These are phyloP conservation scores for Euclidia mi DNA, from an alignment of 2,888 invertebrate genomes.

Conservation along the genomic window DNA sequence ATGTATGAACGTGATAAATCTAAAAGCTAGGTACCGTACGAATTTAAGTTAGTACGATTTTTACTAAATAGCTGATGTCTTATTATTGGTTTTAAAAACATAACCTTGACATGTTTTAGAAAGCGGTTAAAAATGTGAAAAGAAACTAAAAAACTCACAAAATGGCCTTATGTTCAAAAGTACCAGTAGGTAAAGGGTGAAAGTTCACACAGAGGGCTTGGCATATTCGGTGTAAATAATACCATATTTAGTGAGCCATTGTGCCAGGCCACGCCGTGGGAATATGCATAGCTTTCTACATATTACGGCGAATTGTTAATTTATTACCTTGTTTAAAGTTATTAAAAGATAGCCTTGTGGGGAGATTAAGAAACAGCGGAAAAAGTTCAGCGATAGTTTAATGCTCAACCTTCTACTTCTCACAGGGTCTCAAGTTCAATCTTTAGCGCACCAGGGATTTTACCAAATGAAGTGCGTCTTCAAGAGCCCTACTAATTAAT, in stretches of 20 bases:
- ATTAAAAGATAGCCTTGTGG: background rate
- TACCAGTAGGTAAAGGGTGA: constrained; percentile 31
- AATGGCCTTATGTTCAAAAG: constrained; percentile 7
- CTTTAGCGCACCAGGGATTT: no score
- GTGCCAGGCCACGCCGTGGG: constrained; percentile 35
- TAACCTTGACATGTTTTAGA: no score
- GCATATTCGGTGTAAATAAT: constrained; percentile 49
- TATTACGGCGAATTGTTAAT: constrained; percentile 21
- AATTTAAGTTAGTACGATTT: no score
- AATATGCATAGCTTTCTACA: constrained; percentile 46
- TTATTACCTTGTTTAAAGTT: constrained; percentile 13
- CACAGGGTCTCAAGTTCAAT: background rate
- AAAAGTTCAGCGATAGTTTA: background rate
- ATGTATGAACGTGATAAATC: no score
- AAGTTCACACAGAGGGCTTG: constrained; percentile 27
- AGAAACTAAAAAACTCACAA: no score
- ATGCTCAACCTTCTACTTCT: background rate
- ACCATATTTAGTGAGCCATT: constrained; percentile 45
- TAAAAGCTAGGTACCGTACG: no score
- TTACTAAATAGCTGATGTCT: no score
- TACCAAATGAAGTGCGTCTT: no score
- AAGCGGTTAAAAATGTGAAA: no score
- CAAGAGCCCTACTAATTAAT: no score
- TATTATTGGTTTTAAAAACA: no score
- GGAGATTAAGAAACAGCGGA: no score